Conservation (phyloP, 2,888 invertebrate genomes). For the Drosophila villosipedis region DNA sequence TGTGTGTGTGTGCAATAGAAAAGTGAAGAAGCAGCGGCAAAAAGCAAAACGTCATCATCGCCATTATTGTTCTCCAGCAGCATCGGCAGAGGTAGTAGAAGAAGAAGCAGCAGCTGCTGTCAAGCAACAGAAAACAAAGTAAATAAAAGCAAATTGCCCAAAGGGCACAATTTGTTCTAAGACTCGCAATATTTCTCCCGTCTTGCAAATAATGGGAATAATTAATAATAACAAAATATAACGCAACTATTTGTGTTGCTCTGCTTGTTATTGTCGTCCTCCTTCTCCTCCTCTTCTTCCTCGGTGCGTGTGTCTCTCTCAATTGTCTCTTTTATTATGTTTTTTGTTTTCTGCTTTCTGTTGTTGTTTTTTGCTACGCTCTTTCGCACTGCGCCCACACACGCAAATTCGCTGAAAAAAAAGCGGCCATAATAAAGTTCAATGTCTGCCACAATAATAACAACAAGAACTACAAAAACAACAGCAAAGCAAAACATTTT, state of each 20-base stretch:
- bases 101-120: constrained; percentile 44
- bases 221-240: constrained; percentile 50
- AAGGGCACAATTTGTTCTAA: constrained; percentile 29
- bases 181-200: background rate
- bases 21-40: constrained; percentile 50
- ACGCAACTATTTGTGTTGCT: constrained; percentile 21
- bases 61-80: constrained; percentile 29
- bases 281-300: background rate
- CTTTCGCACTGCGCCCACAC: constrained; percentile 52
- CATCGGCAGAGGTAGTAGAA: constrained; percentile 19
- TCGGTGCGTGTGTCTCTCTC: constrained; percentile 30
- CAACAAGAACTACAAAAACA: constrained; percentile 20
- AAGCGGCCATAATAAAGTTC: constrained; percentile 64
- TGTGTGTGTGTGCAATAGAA: constrained; percentile 69
- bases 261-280: background rate
- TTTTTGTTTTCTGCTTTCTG: constrained; percentile 4
- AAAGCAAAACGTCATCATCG: constrained; percentile 43
- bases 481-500: constrained; percentile 46
- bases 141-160: constrained; percentile 60
- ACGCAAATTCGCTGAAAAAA: constrained; percentile 33
- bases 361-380: constrained; percentile 32
- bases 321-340: constrained; percentile 24
- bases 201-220: constrained; percentile 33
- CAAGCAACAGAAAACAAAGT: constrained; percentile 60
- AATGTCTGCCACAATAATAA: constrained; percentile 62